These are phyloP conservation scores for Passer domesticus DNA, from an alignment of 2,113 vertebrate genomes.

Conservation along the genomic window DNA sequence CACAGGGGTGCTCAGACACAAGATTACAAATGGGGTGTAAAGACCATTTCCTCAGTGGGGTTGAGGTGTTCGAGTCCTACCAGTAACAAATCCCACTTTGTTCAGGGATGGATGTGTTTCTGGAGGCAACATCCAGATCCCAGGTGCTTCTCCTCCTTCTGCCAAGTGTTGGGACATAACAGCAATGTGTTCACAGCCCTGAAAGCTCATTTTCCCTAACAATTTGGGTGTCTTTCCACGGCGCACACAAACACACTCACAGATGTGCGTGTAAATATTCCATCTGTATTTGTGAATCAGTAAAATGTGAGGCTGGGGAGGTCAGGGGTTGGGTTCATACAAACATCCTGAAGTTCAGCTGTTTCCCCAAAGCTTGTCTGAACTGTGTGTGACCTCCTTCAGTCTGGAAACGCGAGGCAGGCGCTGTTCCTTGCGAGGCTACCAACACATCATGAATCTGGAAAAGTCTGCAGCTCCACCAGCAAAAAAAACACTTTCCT, in stretches of 20 bases:
- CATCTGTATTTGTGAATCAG: not conserved
- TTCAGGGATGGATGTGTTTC: not conserved
- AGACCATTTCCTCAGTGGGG: not conserved
- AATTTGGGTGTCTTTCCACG: not conserved
- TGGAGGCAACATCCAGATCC: not conserved
- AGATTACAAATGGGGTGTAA: not conserved
- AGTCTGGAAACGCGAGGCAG: not conserved
- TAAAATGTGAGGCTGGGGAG: not conserved
- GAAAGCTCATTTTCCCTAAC: not conserved
- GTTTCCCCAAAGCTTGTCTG: conserved; percentile 31
- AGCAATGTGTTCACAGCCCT: not conserved
- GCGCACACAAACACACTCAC: accelerated
- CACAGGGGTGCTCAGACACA: not conserved
- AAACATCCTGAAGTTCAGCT: conserved; percentile 17
- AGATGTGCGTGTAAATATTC: not conserved
- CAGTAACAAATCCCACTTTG: not conserved
- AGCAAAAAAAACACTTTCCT: not conserved
- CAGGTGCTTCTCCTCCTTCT: not conserved
- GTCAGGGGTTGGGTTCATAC: not conserved
- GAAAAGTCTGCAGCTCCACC: not conserved
- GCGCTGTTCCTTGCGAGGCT: not conserved
- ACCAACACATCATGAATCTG: not conserved
- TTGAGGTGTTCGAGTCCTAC: not conserved
- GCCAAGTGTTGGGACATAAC: not conserved
- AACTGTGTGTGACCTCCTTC: conserved; percentile 31